A percentile compares a stretch with the other conserved stretches of the same genome.
Conservation (phyloP, 2,888 invertebrate species). For the Gnatocerus cornutus region DNA sequence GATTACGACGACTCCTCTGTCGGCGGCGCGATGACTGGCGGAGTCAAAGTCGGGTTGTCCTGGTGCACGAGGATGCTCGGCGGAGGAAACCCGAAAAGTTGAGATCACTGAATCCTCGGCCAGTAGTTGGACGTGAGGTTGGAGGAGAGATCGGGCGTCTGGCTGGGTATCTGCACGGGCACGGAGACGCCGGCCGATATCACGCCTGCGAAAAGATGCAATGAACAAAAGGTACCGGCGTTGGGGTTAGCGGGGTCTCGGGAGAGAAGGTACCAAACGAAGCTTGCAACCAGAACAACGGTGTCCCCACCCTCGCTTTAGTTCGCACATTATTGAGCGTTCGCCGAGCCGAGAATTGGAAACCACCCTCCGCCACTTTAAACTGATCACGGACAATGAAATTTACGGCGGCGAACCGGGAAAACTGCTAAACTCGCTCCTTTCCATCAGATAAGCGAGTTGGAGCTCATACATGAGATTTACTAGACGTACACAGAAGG, state of each 20-base stretch:
- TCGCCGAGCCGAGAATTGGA: constrained; percentile 75
- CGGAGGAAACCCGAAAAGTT: constrained; percentile 90
- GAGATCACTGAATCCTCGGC: constrained; percentile 95
- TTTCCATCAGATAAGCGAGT: constrained; percentile 48
- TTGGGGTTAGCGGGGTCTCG: constrained; percentile 66
- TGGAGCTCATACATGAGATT: constrained; percentile 50
- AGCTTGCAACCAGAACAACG: constrained; percentile 71
- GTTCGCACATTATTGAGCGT: constrained; percentile 78
- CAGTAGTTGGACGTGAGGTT: constrained; percentile 86
- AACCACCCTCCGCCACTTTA: constrained; percentile 72
- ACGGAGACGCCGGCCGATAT: constrained; percentile 95
- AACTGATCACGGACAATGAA: constrained; percentile 70
- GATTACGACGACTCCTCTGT: constrained; percentile 62
- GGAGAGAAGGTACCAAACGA: constrained; percentile 70
- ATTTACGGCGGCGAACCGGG: constrained; percentile 61
- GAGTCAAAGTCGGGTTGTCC: constrained; percentile 78
- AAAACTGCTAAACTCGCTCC: constrained; percentile 52
- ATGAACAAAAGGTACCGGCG: constrained; percentile 48
- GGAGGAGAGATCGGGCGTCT: constrained; percentile 83
- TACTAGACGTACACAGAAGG: constrained; percentile 39
- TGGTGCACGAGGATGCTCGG: constrained; percentile 80
- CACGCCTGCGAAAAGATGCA: constrained; percentile 79
- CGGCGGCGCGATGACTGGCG: constrained; percentile 66
- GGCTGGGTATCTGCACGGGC: constrained; percentile 93
- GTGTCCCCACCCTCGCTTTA: constrained; percentile 72